Conservation (phyloP, 1,140 invertebrate species). For the Drosophila ogumai region DNA sequence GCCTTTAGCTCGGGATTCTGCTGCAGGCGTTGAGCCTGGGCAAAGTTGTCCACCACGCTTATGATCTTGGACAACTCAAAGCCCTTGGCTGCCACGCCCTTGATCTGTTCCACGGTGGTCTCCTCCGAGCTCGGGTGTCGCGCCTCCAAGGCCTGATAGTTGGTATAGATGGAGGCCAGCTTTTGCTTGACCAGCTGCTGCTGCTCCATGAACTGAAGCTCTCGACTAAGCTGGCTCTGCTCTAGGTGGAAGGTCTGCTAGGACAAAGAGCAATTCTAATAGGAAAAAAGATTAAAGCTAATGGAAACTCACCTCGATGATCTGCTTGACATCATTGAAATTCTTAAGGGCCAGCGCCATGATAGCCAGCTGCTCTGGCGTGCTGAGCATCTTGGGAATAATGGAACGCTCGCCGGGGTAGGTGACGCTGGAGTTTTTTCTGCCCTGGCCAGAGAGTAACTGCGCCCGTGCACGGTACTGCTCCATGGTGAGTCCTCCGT, state of each 20-base stretch:
- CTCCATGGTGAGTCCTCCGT: slow-evolving; percentile 40
- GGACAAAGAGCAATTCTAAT: too few relatives aligned
- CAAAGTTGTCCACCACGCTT: slow-evolving; percentile 83
- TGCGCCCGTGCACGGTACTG: slow-evolving; percentile 38
- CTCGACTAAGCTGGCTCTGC: slow-evolving; percentile 79
- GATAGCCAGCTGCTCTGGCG: slow-evolving; percentile 78
- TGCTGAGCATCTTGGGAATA: slow-evolving; percentile 76
- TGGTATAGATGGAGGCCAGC: slow-evolving; percentile 63
- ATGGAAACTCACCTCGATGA: slow-evolving; percentile 74
- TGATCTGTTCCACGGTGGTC: slow-evolving; percentile 78
- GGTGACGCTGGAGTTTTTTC: background rate
- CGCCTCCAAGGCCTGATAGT: slow-evolving; percentile 62
- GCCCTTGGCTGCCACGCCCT: slow-evolving; percentile 69
- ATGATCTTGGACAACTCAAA: slow-evolving; percentile 75
- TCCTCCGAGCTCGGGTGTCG: slow-evolving; percentile 28
- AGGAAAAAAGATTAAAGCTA: too few relatives aligned
- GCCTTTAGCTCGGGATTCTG: slow-evolving; percentile 55
- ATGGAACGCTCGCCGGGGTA: slow-evolving; percentile 56
- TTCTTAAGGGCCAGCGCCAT: slow-evolving; percentile 75
- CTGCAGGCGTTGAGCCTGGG: slow-evolving; percentile 72
- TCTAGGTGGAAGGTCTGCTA: slow-evolving; percentile 85
- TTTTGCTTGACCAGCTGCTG: slow-evolving; percentile 84
- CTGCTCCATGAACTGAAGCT: slow-evolving; percentile 85
- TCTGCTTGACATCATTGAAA: slow-evolving; percentile 80
- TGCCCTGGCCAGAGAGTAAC: slow-evolving; percentile 12